A percentile compares a stretch with the other conserved stretches of the same genome.
Conservation (phyloP, 2,888 invertebrate genomes). For the Hypolimnas misippus region DNA sequence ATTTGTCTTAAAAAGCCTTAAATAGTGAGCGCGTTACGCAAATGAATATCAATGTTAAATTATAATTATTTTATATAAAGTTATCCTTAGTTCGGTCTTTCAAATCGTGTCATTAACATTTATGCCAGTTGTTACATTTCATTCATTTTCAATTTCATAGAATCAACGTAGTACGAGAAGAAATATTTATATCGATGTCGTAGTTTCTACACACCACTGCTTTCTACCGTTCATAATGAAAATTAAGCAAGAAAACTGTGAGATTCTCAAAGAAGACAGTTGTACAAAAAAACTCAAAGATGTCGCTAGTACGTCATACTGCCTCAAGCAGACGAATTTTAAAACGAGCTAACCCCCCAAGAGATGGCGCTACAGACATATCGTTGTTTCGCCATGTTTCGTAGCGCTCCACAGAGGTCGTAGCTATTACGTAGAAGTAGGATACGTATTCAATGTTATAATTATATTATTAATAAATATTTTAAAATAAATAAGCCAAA, state of each 20-base stretch:
- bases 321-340: background rate
- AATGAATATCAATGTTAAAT: no score
- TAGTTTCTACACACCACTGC: background rate
- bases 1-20: background rate
- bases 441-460: background rate
- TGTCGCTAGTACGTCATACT: constrained; percentile 10
- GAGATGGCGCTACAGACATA: constrained; percentile 21
- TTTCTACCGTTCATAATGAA: constrained; percentile 8
- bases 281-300: background rate
- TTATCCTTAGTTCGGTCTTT: no score
- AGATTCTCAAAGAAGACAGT: constrained; percentile 12
- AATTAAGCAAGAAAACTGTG: background rate
- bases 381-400: background rate
- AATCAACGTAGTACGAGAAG: constrained; percentile 16
- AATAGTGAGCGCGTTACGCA: background rate
- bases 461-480: no score
- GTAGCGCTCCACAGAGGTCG: constrained; percentile 4
- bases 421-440: constrained; percentile 22
- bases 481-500: background rate
- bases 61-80: no score
- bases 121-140: constrained; percentile 18
- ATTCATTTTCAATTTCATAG: constrained; percentile 22
- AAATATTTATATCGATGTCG: constrained; percentile 18
- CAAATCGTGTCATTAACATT: constrained; percentile 7
- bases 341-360: background rate